Evolutionary conservation across 2,888 invertebrate genomes (phyloP).

Genomic region (Melolontha melolontha): DNA sequence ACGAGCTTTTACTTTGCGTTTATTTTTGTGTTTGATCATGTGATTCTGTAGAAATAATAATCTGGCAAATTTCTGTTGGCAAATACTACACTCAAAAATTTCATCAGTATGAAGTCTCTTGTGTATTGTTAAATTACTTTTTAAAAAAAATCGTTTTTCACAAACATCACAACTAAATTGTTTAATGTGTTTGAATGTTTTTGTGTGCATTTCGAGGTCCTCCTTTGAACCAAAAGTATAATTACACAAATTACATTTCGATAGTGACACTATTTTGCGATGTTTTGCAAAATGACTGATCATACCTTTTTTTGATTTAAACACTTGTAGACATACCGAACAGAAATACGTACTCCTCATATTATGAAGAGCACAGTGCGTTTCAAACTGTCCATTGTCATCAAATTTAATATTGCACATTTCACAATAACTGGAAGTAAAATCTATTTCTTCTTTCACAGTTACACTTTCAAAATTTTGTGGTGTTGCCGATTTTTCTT

Average conservation of each 20-base stretch:
- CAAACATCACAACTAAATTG: slow-evolving; percentile 17
- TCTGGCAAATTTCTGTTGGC: slow-evolving; percentile 10
- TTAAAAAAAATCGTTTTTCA: slow-evolving; percentile 11
- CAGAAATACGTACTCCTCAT: slow-evolving; percentile 17
- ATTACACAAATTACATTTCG: slow-evolving; percentile 24
- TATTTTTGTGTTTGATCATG: slow-evolving; percentile 9
- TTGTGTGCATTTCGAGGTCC: slow-evolving; percentile 14
- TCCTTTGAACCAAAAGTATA: slow-evolving; percentile 17
- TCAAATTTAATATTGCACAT: slow-evolving; percentile 25
- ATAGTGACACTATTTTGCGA: not conserved
- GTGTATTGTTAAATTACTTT: slow-evolving; percentile 14
- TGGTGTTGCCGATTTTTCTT: not conserved
- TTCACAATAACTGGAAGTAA: slow-evolving; percentile 9
- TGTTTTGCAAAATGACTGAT: slow-evolving; percentile 2
- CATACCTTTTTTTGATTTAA: slow-evolving; percentile 12
- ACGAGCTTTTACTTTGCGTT: not conserved
- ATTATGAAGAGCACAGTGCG: slow-evolving; percentile 13
- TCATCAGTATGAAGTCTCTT: slow-evolving; percentile 4
- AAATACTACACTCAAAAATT: slow-evolving; percentile 4
- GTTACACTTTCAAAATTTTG: slow-evolving; percentile 5
- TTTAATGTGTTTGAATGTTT: slow-evolving; percentile 21
- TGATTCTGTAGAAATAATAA: slow-evolving; percentile 14
- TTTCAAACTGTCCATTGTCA: not conserved
- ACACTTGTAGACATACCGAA: slow-evolving; percentile 11
- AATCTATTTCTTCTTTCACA: slow-evolving; percentile 19